Conservation (phyloP, 2,797 vertebrate genomes). For the Acropternis orthonyx region DNA sequence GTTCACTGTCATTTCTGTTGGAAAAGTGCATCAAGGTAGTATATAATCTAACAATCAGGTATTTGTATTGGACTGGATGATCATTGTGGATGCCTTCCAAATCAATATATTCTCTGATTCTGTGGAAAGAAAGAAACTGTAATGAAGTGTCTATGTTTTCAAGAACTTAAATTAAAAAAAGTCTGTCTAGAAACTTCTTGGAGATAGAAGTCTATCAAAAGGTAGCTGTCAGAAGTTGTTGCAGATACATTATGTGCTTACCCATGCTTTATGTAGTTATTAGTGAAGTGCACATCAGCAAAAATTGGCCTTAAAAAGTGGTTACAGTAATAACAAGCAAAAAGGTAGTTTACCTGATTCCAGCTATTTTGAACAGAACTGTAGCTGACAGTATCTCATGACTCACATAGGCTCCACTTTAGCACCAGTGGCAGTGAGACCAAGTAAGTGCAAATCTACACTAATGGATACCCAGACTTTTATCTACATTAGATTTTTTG, state of each 20-base stretch:
- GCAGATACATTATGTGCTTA: not conserved
- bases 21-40: not conserved
- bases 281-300: not conserved
- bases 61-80: not conserved
- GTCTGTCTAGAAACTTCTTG: not conserved
- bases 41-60: not conserved
- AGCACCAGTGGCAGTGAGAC: not conserved
- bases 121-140: not conserved
- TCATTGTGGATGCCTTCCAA: not conserved
- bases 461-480: not conserved
- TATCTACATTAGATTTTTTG: fast-evolving
- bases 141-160: not conserved
- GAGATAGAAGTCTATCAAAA: not conserved
- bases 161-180: not conserved
- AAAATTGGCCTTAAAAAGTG: not conserved
- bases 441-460: not conserved
- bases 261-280: fast-evolving
- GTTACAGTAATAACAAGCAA: not conserved
- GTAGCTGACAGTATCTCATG: not conserved
- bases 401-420: not conserved
- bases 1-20: not conserved
- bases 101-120: not conserved
- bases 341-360: not conserved
- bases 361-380: not conserved
- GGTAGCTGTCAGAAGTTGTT: not conserved